Evolutionary conservation across 2,113 vertebrate genomes (phyloP).

Genomic region (Tursiops truncatus): DNA sequence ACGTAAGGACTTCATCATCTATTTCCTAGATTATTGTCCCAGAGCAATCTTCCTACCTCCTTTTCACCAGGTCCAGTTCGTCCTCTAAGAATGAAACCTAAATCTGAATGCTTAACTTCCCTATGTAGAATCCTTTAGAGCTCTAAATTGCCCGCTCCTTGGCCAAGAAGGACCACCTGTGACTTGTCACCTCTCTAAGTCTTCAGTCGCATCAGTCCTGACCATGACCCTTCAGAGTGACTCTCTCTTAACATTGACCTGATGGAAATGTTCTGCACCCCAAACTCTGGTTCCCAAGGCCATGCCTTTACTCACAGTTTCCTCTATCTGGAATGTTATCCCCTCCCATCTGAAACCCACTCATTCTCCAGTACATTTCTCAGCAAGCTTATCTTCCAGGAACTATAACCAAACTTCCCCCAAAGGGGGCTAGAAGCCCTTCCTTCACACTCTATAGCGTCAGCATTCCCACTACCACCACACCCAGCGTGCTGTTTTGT

Average conservation of each 20-base stretch:
- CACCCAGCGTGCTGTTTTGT: background rate
- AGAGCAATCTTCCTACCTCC: background rate
- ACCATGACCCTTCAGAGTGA: background rate
- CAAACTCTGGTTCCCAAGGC: background rate
- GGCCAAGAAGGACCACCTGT: background rate
- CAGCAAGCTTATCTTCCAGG: background rate
- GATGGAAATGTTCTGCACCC: background rate
- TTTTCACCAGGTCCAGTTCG: background rate
- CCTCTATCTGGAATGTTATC: background rate
- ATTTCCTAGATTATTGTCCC: background rate
- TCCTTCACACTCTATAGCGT: background rate
- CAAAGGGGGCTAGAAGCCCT: background rate
- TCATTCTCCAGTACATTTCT: background rate
- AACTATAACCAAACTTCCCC: background rate
- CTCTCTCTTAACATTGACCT: background rate
- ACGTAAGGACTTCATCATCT: background rate
- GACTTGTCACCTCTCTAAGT: background rate
- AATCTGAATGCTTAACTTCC: background rate
- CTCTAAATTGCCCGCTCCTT: background rate
- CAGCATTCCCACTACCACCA: no score
- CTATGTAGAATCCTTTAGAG: background rate
- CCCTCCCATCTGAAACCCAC: background rate
- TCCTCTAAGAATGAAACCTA: background rate
- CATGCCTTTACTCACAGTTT: background rate
- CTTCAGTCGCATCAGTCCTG: background rate